These are phyloP conservation scores for Psittacula cyanocephala DNA, from an alignment of 2,113 vertebrate species.

Conservation along the genomic window DNA sequence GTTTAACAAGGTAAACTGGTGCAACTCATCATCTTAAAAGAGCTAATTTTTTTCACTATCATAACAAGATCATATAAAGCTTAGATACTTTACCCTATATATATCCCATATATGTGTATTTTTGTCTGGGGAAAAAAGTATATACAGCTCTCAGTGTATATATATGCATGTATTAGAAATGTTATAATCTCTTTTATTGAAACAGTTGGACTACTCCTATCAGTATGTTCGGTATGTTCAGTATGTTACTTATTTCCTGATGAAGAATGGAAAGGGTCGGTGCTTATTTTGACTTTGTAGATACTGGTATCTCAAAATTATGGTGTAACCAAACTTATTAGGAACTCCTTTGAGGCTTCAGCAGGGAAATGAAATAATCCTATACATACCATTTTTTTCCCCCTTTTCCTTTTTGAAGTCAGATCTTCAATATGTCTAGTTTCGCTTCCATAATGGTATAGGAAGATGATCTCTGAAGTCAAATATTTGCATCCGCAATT, in stretches of 20 bases:
- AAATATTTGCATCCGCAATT: not conserved
- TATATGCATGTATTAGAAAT: not conserved
- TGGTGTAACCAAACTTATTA: not conserved
- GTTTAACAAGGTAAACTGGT: not conserved
- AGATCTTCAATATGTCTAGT: not conserved
- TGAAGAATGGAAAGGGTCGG: not conserved
- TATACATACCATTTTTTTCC: not conserved
- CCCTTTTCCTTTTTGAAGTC: not conserved
- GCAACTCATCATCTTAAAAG: not conserved
- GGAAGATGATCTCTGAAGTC: not conserved
- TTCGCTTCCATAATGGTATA: not conserved
- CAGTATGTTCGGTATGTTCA: not conserved
- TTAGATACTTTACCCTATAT: not conserved
- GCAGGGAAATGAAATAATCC: not conserved
- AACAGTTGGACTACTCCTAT: not conserved
- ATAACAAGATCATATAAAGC: not conserved
- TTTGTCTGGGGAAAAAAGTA: not conserved
- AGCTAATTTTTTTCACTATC: not conserved
- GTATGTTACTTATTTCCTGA: not conserved
- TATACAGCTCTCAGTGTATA: fast-evolving
- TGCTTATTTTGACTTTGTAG: not conserved
- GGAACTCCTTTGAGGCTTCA: not conserved
- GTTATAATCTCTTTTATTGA: not conserved
- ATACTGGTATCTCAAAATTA: not conserved
- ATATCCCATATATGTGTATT: not conserved